Conservation (phyloP, 2,797 vertebrate genomes). For the Halcyon badia region DNA sequence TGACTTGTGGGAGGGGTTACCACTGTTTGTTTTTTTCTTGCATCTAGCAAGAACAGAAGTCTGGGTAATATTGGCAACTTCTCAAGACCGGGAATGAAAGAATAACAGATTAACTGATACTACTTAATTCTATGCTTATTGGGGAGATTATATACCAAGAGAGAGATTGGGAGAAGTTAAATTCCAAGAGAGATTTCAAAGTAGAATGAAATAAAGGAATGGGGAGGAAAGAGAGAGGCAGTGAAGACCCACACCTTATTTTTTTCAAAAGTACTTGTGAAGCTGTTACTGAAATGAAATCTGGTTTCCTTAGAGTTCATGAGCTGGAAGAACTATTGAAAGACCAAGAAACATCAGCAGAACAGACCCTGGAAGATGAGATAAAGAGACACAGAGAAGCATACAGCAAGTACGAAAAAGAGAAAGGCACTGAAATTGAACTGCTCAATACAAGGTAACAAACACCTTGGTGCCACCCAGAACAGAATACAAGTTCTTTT, state of each 20-base stretch:
- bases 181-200: not conserved
- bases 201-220: not conserved
- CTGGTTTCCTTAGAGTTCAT: slow-evolving; percentile 85
- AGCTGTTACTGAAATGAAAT: slow-evolving; percentile 9
- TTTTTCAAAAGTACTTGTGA: not conserved
- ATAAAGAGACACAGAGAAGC: slow-evolving; percentile 89
- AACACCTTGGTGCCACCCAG: not conserved
- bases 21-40: not conserved
- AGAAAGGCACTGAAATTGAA: slow-evolving; percentile 91
- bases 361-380: slow-evolving; percentile 88
- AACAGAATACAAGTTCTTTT: not conserved
- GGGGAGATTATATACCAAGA: not conserved
- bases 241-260: not conserved
- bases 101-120: not conserved
- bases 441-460: slow-evolving; percentile 89
- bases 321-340: slow-evolving; percentile 96
- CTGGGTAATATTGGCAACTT: not conserved
- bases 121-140: not conserved
- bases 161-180: not conserved
- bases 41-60: not conserved
- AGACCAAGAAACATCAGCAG: slow-evolving; percentile 92
- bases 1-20: not conserved
- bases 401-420: slow-evolving; percentile 91
- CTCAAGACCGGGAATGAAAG: not conserved
- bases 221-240: not conserved